Base-by-base conservation (phyloP, 2,888 invertebrate genomes). In the Chymomyza procnemis region DNA sequence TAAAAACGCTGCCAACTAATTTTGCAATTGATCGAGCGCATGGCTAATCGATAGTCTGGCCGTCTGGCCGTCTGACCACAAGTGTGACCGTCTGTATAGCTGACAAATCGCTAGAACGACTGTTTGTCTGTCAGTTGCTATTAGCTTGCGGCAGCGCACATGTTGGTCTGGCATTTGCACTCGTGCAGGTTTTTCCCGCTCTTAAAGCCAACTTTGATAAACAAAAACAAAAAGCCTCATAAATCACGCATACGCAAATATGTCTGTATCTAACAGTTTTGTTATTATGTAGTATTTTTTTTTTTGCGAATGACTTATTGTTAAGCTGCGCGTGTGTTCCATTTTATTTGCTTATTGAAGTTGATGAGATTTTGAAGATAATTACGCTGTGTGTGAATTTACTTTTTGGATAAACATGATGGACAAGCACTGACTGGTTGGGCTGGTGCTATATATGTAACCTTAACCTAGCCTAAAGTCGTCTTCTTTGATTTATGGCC, bases 181-280 rank as follows among this genome's bases (percentile, higher is more conserved):
- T 69, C 66, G 68, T 72, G 69, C 66, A 61, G 87, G 82, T 73
- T 79, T 86, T 84, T 18, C 85, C 78, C 73, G 54, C 9, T 58
- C 26, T 48, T 54, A 47, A 63, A 26, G 26, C 22, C 61, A 46
- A 65, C 52, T 66, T 64, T 72, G 75, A 86, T 86, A 85, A 85
- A n/a, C n/a, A n/a, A n/a, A n/a, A n/a, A n/a, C n/a, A n/a, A 50
- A 76, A 67, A 67, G 60, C 65, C 78, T 47, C 78, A 83, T 83
- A 83, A 85, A 83, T 83, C 87, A 87, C 74, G 66, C 69, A 66
- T 69, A 79, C 73, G 70, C 75, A 69, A 76, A 82, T 69, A 70
- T 50, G 66, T 60, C 19, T 63, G 30, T 48, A 30, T n/a, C 4
- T 66, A 47, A 19, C 18, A 9, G 26, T 19, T 54, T 54, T 18